These are phyloP conservation scores for Sinohyriopsis cumingii DNA, from an alignment of 2,888 invertebrate species.

Conservation along the genomic window DNA sequence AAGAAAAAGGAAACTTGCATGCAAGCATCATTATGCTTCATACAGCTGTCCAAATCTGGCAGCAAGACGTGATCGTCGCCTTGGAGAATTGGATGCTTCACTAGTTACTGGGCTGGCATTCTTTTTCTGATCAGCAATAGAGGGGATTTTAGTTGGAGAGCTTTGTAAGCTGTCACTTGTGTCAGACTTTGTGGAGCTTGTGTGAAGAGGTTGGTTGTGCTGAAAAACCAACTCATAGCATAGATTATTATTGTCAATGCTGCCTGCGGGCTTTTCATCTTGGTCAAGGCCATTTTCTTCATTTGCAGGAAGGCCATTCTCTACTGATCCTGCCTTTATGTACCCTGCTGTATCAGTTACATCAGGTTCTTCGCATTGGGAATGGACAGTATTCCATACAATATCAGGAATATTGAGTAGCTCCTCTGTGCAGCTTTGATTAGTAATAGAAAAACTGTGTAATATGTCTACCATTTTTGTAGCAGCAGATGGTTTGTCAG, in stretches of 20 bases:
- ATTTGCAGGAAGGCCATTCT: background rate
- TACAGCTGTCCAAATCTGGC: slow-evolving; percentile 52
- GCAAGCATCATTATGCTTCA: no score
- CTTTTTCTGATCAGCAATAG: slow-evolving; percentile 10
- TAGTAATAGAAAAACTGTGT: no score
- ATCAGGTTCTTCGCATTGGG: background rate
- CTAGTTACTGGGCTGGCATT: slow-evolving; percentile 33
- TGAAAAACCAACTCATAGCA: slow-evolving; percentile 50
- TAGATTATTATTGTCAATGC: slow-evolving; percentile 36
- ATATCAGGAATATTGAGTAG: no score
- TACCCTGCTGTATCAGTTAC: background rate
- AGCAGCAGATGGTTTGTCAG: no score
- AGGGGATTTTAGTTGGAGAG: slow-evolving; percentile 38
- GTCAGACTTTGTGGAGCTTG: slow-evolving; percentile 57
- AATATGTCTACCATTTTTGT: no score
- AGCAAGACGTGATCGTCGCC: slow-evolving; percentile 54
- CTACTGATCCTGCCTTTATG: background rate
- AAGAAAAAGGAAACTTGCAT: no score
- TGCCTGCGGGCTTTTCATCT: slow-evolving; percentile 25
- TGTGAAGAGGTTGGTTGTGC: slow-evolving; percentile 52
- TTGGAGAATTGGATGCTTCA: slow-evolving; percentile 41
- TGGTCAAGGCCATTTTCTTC: background rate
- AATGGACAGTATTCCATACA: background rate
- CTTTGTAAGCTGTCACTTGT: slow-evolving; percentile 39
- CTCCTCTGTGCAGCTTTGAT: no score